Conservation (phyloP, 53 echinoderm and acorn worm species). For the Temnopleurus reevesii region DNA sequence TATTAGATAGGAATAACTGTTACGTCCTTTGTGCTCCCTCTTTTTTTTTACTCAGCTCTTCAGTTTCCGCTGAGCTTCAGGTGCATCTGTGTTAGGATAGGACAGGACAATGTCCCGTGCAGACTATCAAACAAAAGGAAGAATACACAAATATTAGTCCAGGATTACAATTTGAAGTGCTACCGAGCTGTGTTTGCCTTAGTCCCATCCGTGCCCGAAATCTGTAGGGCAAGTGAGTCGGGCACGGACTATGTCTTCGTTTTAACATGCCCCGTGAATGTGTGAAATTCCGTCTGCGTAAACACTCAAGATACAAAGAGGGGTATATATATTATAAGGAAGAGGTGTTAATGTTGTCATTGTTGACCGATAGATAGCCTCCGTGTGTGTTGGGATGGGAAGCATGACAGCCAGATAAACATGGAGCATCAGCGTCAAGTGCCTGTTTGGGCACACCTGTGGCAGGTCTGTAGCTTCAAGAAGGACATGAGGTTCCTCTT, state of each 20-base stretch:
- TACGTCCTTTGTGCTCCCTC: neutral
- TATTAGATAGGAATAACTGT: neutral
- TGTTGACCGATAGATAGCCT: neutral
- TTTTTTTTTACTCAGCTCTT: neutral
- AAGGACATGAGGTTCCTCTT: neutral
- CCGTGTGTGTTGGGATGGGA: neutral
- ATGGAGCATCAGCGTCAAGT: constrained; percentile 6
- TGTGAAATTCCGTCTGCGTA: constrained; percentile 6
- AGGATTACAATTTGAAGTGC: constrained; percentile 26
- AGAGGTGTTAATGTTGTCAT: constrained; percentile 10
- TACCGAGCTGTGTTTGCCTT: constrained; percentile 20
- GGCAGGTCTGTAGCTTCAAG: neutral
- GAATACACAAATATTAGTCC: constrained; percentile 39
- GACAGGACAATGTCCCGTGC: neutral
- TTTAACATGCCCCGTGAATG: constrained; percentile 11
- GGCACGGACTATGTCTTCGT: neutral
- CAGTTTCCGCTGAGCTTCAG: neutral
- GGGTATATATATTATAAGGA: constrained; percentile 17
- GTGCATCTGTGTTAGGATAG: neutral
- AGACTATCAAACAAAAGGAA: neutral
- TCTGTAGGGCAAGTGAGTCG: neutral
- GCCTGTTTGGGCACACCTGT: neutral
- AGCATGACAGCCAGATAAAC: neutral
- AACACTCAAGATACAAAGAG: neutral
- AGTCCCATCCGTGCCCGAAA: constrained; percentile 15